Conservation (phyloP, 2,113 vertebrate species). For the Bothrops jararaca region DNA sequence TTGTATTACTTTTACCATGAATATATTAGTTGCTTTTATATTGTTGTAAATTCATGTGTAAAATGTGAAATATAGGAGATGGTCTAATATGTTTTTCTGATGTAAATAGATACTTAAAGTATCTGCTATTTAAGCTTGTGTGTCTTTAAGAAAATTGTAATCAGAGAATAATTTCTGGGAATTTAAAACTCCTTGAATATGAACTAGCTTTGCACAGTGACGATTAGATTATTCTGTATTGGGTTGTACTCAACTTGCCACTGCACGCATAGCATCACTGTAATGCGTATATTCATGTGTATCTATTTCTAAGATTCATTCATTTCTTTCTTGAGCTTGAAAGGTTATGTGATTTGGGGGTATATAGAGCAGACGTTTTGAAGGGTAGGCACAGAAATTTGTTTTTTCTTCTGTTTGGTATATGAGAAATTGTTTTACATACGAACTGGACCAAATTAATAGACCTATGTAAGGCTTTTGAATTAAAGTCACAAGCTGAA, state of each 20-base stretch:
- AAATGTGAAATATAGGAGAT: neutral
- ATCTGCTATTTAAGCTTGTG: neutral
- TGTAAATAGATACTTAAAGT: rapidly evolving
- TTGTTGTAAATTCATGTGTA: neutral
- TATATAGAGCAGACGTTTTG: neutral
- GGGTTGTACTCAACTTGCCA: neutral
- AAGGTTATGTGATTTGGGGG: neutral
- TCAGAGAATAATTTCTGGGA: neutral
- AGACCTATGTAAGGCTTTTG: neutral
- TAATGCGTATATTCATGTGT: neutral
- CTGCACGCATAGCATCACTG: no score
- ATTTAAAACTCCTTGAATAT: neutral
- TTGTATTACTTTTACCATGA: neutral
- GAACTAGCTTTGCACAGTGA: neutral
- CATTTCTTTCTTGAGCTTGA: neutral
- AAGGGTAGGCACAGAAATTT: neutral
- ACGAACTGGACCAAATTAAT: neutral
- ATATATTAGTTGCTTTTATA: neutral
- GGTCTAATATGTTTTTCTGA: neutral
- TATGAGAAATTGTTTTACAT: neutral
- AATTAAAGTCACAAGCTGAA: neutral
- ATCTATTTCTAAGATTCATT: neutral
- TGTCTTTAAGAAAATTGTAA: neutral
- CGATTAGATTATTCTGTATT: neutral
- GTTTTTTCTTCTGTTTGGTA: neutral